Base-by-base conservation (phyloP, 2,797 vertebrate species). In the Gephyroberyx darwinii region DNA sequence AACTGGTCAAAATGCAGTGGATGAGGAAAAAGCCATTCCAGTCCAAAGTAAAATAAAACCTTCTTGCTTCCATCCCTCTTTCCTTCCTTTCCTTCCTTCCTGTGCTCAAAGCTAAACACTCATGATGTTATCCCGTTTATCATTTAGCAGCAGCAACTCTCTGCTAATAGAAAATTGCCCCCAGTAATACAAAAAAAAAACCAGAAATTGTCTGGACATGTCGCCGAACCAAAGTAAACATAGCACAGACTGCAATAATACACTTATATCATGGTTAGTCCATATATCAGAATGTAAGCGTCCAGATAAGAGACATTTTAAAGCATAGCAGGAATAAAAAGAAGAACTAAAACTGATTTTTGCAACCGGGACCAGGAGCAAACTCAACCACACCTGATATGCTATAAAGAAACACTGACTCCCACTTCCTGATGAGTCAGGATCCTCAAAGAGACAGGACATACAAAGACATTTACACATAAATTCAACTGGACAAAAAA, bases 351-450 rank as follows among this genome's bases (percentile, higher is more conserved):
- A 58, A 39, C 47, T 13, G 16, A 69, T 59, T 66, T 59, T 65
- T 41, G 45, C 20, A 61, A 50, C 2, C 19, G 61, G 31, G 35
- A 58, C 6, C 35, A 17, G 20, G 33, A 70, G 70, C 39, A 72
- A 73, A 65, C 63, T 64, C 61, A 69, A 69, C 51, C 73, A 74
- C 53, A 84, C 75, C 78, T 81, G 74, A 76, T 83, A 62, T 53
- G 58, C 70, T 72, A 48, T 62, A 76, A 75, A 64, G 67, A 82
- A 81, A 77, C 77, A 75, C 77, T 20, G 72, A 74, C 83, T 82
- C 85, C 87, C 78, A 86, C 85, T 71, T 77, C 30, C 70, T 57
- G 41, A 51, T 87, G 84, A 90, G 66, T 90, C 86, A 90, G 16
- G 17, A 7, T 13, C 26, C 26, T 26, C 26, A 26, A 26, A 26